A percentile compares a stretch with the other conserved stretches of the same genome.
phyloP scores from a whole-genome alignment of 2,797 vertebrate genomes.

The Manis pentadactyla region DNA sequence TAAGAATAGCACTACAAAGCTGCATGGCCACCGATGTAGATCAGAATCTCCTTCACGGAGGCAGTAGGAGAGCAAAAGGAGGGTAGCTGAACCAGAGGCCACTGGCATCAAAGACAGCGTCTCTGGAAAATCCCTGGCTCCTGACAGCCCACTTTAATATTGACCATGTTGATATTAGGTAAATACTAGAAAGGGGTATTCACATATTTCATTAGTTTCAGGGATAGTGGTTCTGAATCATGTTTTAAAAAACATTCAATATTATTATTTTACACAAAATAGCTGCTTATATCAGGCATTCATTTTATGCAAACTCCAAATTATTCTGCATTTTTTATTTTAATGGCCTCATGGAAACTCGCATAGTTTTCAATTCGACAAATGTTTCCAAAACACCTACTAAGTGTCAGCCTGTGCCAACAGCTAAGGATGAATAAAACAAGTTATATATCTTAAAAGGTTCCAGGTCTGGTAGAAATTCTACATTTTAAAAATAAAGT shows the following conservation, averaged over 20 bases:
- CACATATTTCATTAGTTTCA: background rate
- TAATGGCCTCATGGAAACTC: background rate
- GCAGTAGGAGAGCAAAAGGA: background rate
- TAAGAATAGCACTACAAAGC: background rate
- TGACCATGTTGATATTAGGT: background rate
- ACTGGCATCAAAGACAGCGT: background rate
- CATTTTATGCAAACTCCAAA: background rate
- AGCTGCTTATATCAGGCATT: background rate
- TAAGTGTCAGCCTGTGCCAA: background rate
- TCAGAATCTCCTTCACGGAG: background rate
- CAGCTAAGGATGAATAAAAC: background rate
- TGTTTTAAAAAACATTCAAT: background rate
- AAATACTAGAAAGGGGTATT: background rate
- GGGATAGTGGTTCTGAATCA: background rate
- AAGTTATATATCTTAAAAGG: background rate
- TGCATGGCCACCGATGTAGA: background rate
- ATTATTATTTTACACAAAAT: slow-evolving; percentile 47
- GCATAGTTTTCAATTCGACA: background rate
- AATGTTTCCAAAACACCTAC: background rate
- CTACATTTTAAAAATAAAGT: background rate
- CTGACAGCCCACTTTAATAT: background rate
- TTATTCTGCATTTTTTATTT: background rate
- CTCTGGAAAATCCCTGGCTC: background rate
- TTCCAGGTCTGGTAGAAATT: background rate
- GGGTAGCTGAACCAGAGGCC: background rate